phyloP scores from a whole-genome alignment of 2,113 vertebrate genomes.

The Calidris pygmaea region DNA sequence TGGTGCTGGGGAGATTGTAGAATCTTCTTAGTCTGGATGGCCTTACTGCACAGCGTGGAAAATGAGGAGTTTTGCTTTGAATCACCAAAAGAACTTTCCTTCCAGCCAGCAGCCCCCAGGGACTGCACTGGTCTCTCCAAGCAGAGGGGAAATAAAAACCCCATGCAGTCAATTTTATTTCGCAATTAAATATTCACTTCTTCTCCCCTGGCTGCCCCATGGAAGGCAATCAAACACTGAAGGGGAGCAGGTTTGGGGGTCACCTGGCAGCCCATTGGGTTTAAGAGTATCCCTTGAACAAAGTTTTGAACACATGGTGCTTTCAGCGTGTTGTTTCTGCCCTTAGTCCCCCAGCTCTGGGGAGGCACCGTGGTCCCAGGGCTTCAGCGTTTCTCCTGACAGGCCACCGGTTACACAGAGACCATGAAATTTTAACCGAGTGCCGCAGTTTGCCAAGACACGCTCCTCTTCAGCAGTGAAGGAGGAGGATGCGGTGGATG shows the following conservation, averaged over 20 bases:
- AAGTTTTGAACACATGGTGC: rapidly evolving
- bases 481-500: background rate
- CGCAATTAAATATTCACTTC: background rate
- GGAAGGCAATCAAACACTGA: background rate
- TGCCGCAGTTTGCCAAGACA: background rate
- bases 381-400: background rate
- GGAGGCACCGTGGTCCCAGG: background rate
- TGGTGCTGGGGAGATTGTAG: background rate
- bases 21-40: background rate
- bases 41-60: background rate
- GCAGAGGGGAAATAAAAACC: background rate
- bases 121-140: rapidly evolving
- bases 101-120: background rate
- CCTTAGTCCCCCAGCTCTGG: background rate
- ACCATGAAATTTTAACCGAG: background rate
- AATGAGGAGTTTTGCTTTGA: background rate
- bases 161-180: background rate
- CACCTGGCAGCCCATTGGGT: background rate
- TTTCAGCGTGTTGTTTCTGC: rapidly evolving
- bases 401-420: background rate
- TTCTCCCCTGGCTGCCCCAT: background rate
- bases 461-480: background rate
- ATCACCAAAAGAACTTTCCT: background rate
- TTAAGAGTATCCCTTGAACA: background rate
- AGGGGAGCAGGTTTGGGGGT: rapidly evolving